phyloP scores from a whole-genome alignment of 1,140 invertebrate species.

The Colletes gigas region DNA sequence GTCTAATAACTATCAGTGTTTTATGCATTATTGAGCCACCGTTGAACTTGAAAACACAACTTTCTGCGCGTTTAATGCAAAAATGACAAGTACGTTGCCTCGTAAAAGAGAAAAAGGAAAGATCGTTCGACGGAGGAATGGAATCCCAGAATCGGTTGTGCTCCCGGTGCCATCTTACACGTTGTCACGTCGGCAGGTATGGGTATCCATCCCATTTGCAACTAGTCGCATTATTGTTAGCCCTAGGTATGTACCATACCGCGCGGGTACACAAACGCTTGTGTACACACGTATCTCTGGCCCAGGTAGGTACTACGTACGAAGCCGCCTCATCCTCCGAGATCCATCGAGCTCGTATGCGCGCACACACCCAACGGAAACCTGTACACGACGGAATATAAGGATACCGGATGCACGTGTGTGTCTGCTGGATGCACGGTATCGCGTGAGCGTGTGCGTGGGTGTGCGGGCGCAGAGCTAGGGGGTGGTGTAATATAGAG shows the following conservation, averaged over 20 bases:
- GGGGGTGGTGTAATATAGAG: slow-evolving; percentile 78
- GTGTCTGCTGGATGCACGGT: neutral
- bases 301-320: slow-evolving; percentile 57
- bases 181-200: slow-evolving; percentile 62
- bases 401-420: slow-evolving; percentile 16
- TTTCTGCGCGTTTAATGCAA: no score
- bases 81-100: no score
- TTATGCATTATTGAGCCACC: no score
- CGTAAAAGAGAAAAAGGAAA: neutral
- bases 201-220: slow-evolving; percentile 68
- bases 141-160: neutral
- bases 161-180: slow-evolving; percentile 56
- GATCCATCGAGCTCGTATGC: slow-evolving; percentile 29
- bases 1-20: no score
- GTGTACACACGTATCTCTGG: slow-evolving; percentile 65
- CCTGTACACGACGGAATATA: slow-evolving; percentile 18
- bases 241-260: slow-evolving; percentile 66
- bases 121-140: neutral
- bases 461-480: slow-evolving; percentile 44
- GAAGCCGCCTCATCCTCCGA: slow-evolving; percentile 55
- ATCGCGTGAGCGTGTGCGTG: neutral
- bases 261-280: slow-evolving; percentile 55
- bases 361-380: slow-evolving; percentile 22
- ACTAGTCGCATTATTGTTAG: slow-evolving; percentile 69
- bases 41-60: no score